Evolutionary conservation across 1,140 invertebrate genomes (phyloP), one percentile per base, ranked within the genome.

Genomic region (Bombus sibiricus): DNA sequence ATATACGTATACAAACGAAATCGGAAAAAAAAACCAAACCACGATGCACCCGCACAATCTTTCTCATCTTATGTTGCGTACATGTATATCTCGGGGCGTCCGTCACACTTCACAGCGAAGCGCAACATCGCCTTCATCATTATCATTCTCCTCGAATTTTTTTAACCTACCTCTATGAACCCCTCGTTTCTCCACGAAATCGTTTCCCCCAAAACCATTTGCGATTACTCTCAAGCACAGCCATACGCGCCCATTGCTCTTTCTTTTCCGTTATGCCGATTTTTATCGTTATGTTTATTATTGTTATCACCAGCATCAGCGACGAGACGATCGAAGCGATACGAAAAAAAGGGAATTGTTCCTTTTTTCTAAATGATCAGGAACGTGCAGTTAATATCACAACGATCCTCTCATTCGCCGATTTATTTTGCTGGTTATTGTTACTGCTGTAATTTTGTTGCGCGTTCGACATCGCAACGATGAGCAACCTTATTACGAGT

Each of bases 41-140:
- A 68, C 68, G 89, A 79, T 90, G 88, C 88, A 90, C 77, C 43
- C 75, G 78, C 79, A 82, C 87, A 86, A 71, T 86, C 39, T 86
- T 75, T 88, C 37, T 90, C 82, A 81, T 81, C 68, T 86, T 89
- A 83, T 59, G 69, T 88, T 88, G 83, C 76, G 75, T 80, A 68
- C 37, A 81, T 39, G 43, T 78, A 80, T 85, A 72, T 76, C 84
- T 75, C 84, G 72, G 59, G 79, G 71, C 72, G 71, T 85, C 68
- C 83, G 83, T 85, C 72, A 83, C 75, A 73, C 69, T 73, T 79
- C 84, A 75, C 79, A 83, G 77, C 76, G 82, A 83, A 80, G 53
- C 66, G 81, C 81, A 86, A 75, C 86, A 88, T 81, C 85, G 85
- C 81, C 81, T 84, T 90, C 68, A 66, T 64, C 69, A 81, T 77